Base-by-base conservation (phyloP, 2,797 vertebrate species). In the Cyprinodon diabolis region DNA sequence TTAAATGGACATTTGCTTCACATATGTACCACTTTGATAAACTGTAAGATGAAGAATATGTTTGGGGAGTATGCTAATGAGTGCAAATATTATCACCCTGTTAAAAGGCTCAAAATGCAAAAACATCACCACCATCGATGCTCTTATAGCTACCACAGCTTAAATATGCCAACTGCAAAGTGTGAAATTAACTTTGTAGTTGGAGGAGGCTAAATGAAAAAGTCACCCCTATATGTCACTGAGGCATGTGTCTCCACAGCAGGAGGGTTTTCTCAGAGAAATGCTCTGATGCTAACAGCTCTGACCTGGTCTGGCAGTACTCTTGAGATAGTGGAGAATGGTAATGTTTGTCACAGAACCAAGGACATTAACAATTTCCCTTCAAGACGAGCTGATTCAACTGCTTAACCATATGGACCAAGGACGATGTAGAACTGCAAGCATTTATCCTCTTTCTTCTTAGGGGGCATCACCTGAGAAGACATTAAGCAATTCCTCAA, bases 341-440 rank as follows among this genome's bases (percentile, higher is more conserved):
- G 88, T 83, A 89, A 77, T 15, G 63, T 80, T 86, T 78, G 82
- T 87, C 85, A 91, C 83, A 81, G 25, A 68, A 80, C 83, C 74
- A 60, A 43, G 55, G 52, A 75, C 56, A 25, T 71, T 83, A 75
- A 77, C 82, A 75, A 82, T 70, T 72, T 78, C 74, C 76, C 72
- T 67, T 25, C 77, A 70, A 70, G 82, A 58, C 3, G 55, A 79
- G 87, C 83, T 87, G 86, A 91, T 79, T 92, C 84, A 87, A 87
- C 86, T 62, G 4, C 74, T 79, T 63, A 35, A 57, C 76, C 62
- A 17, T 56, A 58, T 79, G 86, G 74, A 77, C 58, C 76, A 77
- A 89, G 84, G 86, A 75, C 71, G 37, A 75, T 69, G 65, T 25
- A 13, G 76, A 69, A 70, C 81, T 63, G 72, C 48, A 51, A 78